Base-by-base conservation (phyloP, 2,797 vertebrate genomes). In the Paedocypris micromegethes region DNA sequence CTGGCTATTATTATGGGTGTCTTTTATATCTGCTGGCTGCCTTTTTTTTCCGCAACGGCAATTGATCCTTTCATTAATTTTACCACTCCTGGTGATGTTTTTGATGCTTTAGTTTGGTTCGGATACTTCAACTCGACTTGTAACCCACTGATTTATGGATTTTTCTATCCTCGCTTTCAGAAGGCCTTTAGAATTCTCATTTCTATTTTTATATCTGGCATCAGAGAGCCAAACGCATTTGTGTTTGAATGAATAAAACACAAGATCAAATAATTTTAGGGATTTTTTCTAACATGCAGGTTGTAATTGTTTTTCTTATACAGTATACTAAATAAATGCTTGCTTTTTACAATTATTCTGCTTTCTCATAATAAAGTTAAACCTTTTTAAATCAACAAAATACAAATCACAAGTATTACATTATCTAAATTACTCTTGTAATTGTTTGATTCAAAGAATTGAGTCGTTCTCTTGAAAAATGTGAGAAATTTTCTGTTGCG, bases 1-100 rank as follows among this genome's bases (percentile, higher is more conserved):
- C 51, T 75, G 52, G 73, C 48, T 5, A 75, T 72, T 49, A 64
- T 75, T 7, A 62, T 75, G 65, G 71, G 66, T 2, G 53, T 64
- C 37, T 74, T 65, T 51, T 51, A 69, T 49, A 9, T 76, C 2
- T 76, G 66, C n/a, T 76, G 75, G 75, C 47, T 60, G 47, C 74
- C 74, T 5, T 60, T 54, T 55, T 63, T 69, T 51, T 53, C 46
- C 9, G 49, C 6, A 7, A 55, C 43, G 9, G n/a, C 58, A 4
- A 47, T 76, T 9, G 59, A 65, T 7, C 40, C 74, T 23, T 65
- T 5, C 4, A 5, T 66, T 0, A 66, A 48, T 56, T 66, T 66
- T 23, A 2, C 41, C 3, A 66, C 53, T 2, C 53, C 64, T 1
- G 64, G 3, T 0, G 5, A 2, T 8, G 8, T 67, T 5, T 59